Base-by-base conservation (phyloP, 2,113 vertebrate species). In the Andinoacara biseriatus region DNA sequence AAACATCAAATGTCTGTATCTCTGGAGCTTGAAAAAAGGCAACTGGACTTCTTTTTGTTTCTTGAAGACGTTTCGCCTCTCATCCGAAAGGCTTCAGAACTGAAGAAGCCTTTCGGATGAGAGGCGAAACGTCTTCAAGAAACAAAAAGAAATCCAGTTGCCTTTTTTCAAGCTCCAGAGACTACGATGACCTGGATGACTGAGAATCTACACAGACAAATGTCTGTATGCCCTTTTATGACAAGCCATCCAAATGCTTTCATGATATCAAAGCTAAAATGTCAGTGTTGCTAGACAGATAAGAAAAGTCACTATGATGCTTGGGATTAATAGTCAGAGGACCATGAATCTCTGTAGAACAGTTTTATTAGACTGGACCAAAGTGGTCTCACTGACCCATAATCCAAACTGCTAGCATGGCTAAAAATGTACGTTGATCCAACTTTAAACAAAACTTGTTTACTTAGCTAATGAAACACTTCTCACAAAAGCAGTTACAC, bases 311-410 rank as follows among this genome's bases (percentile, higher is more conserved):
- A 56, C 8, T n/a, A 56, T 24, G 20, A 52, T 8, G 17, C 17
- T 52, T 69, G 65, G 7, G 24, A 69, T 13, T 69, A 29, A 69
- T 69, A 24, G 24, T 69, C 17, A 11, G 43, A 52, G 24, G 49
- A 20, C 24, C 29, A 69, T 31, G 43, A 69, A 43, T 20, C 24
- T 52, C 24, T 69, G 43, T 20, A 29, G 65, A 52, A 69, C 49
- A 1, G 43, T 69, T 69, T 1, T 18, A 69, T 69, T 26, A 52
- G 24, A 52, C 24, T 20, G 43, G 24, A 69, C 43, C 43, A 69
- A 69, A 69, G 24, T 69, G 65, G 65, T 69, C 54, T 46, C 67
- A 72, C 10, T 72, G 67, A 72, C 18, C 46, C 67, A 54, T 52
- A 52, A 72, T 72, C 31, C 26, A 72, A 72, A 72, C 67, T 72